Percentiles rank a stretch among this genome's conserved stretches.
These are phyloP conservation scores for Nematostella vectensis DNA, from an alignment of 92 coral and sea anemone genomes.

Conservation along the genomic window DNA sequence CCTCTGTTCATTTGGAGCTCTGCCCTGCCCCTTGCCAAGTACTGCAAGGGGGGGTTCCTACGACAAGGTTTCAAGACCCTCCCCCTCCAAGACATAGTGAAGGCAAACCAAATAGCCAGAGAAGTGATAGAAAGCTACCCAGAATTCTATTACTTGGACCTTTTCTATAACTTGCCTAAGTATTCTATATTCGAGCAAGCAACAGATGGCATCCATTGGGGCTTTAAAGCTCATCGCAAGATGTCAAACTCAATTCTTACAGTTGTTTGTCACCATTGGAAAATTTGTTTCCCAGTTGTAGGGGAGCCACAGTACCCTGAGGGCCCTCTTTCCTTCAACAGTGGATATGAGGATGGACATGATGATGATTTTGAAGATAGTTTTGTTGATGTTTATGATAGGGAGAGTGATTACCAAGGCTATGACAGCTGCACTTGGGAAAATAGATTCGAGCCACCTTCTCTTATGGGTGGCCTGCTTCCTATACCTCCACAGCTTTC, in stretches of 20 bases:
- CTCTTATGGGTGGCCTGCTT: not conserved
- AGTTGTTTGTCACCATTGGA: constrained; percentile 51
- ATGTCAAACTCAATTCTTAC: constrained; percentile 64
- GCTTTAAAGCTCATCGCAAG: constrained; percentile 68
- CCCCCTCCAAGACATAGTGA: constrained; percentile 38
- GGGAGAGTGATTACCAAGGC: not conserved
- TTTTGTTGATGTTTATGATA: not conserved
- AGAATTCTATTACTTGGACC: constrained; percentile 53
- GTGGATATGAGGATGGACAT: not conserved
- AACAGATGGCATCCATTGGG: constrained; percentile 92
- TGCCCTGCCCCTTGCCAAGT: constrained; percentile 68
- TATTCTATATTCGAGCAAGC: constrained; percentile 51
- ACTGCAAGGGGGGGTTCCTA: constrained; percentile 76
- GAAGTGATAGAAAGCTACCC: constrained; percentile 9
- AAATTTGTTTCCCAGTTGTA: not conserved
- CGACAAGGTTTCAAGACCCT: constrained; percentile 58
- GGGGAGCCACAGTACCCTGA: not conserved
- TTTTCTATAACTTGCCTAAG: constrained; percentile 27
- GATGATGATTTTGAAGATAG: not conserved
- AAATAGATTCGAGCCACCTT: not conserved
- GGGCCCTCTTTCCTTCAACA: not conserved
- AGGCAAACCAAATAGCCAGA: constrained; percentile 59
- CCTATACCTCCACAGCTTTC: not conserved
- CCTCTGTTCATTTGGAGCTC: constrained; percentile 80
- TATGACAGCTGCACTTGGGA: constrained; percentile 1